Percentiles rank a stretch among this genome's conserved stretches.
phyloP scores from a whole-genome alignment of 2,888 invertebrate species.

The Eucera pruinosa region DNA sequence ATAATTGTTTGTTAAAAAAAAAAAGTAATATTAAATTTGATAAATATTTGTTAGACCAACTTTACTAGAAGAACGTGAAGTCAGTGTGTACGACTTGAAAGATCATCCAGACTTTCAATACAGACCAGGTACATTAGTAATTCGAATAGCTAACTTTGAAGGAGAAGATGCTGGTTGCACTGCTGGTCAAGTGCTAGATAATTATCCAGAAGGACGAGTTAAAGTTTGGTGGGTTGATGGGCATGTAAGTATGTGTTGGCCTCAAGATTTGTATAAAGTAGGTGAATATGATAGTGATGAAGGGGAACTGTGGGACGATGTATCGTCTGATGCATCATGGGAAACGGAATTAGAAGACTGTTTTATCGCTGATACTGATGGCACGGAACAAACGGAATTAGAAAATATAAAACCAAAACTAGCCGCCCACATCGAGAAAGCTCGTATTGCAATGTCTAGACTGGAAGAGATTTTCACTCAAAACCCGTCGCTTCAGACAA shows the following conservation, averaged over 20 bases:
- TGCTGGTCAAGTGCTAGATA: conserved; percentile 95
- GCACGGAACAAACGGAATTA: conserved; percentile 77
- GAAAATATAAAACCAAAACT: conserved; percentile 86
- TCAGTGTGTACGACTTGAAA: conserved; percentile 97
- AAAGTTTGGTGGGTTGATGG: conserved; percentile 97
- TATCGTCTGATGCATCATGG: conserved; percentile 91
- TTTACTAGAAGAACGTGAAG: conserved; percentile 90
- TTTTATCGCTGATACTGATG: conserved; percentile 85
- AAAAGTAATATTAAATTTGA: conserved; percentile 10
- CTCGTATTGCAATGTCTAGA: conserved; percentile 90
- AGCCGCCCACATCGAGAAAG: conserved; percentile 91
- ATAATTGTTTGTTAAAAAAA: conserved; percentile 2
- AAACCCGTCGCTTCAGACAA: conserved; percentile 90
- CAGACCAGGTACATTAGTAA: conserved; percentile 95
- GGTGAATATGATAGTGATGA: conserved; percentile 92
- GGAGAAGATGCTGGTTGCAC: conserved; percentile 90
- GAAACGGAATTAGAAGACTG: conserved; percentile 90
- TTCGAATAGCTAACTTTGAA: conserved; percentile 92
- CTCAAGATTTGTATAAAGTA: conserved; percentile 94
- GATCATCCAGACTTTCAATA: conserved; percentile 98
- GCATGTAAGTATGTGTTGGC: conserved; percentile 94
- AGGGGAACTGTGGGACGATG: conserved; percentile 90
- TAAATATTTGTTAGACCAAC: conserved; percentile 86
- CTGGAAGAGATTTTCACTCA: conserved; percentile 92
- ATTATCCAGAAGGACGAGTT: conserved; percentile 93